Evolutionary conservation across 1,140 invertebrate genomes (phyloP).

Genomic region (Charaxes varanes): DNA sequence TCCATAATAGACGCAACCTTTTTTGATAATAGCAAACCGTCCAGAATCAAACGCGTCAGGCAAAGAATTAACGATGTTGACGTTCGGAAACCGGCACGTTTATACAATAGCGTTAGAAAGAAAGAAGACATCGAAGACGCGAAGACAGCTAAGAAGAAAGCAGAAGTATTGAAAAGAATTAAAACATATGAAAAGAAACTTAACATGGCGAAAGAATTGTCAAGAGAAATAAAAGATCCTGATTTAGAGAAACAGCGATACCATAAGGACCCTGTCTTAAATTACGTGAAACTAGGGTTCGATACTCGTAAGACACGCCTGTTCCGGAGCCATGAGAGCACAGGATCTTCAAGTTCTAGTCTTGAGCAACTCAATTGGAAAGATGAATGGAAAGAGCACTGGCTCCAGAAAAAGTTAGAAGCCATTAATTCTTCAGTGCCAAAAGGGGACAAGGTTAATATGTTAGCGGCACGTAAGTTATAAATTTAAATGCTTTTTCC

Average conservation of each 20-base stretch:
- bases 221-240: conserved; percentile 6
- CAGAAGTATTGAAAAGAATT: conserved; percentile 10
- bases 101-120: background rate
- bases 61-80: conserved; percentile 1
- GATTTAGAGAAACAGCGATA: conserved; percentile 16
- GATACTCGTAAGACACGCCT: conserved; percentile 4
- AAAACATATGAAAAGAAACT: conserved; percentile 16
- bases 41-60: background rate
- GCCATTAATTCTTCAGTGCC: conserved; percentile 35
- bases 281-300: conserved; percentile 19
- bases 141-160: conserved; percentile 18
- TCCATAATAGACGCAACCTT: conserved; percentile 6
- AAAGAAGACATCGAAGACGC: conserved; percentile 15
- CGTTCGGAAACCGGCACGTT: background rate
- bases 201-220: conserved; percentile 1
- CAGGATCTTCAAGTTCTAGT: conserved; percentile 29
- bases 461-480: conserved; percentile 52
- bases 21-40: conserved; percentile 1
- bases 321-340: background rate
- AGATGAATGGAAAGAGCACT: conserved; percentile 44
- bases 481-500: too few species aligned
- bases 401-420: conserved; percentile 50
- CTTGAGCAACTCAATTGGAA: conserved; percentile 40
- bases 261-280: conserved; percentile 26
- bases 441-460: conserved; percentile 47